Conservation (phyloP, 2,113 vertebrate species). For the Neodontobutis hainanensis region DNA sequence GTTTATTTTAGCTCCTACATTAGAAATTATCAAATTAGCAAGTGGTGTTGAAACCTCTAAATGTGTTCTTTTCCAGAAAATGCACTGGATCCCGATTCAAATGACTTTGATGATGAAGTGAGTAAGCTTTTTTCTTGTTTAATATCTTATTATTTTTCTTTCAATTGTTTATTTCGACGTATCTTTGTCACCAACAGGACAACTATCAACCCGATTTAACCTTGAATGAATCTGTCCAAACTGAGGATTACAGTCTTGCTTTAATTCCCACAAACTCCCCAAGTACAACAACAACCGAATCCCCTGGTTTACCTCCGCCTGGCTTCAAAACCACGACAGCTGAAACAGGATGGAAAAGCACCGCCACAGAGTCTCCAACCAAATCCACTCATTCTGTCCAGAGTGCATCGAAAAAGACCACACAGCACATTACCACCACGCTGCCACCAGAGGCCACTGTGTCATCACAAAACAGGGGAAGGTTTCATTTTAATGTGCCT, state of each 20-base stretch:
- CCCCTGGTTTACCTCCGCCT: constrained; percentile 19
- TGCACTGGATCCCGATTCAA: constrained; percentile 37
- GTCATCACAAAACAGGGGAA: constrained; percentile 10
- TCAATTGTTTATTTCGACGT: not conserved
- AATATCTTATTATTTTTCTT: not conserved
- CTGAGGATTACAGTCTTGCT: constrained; percentile 22
- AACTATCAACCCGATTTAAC: constrained; percentile 44
- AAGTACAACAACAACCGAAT: constrained; percentile 17
- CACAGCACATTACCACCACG: constrained; percentile 6
- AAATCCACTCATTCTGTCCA: constrained; percentile 10
- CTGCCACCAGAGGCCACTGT: constrained; percentile 26
- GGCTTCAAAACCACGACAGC: constrained; percentile 38
- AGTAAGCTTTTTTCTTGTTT: not conserved
- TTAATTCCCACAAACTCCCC: constrained; percentile 30
- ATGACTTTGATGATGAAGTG: constrained; percentile 70
- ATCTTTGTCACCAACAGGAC: constrained; percentile 47
- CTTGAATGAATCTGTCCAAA: constrained; percentile 46
- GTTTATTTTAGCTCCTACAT: not conserved
- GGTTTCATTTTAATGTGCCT: not conserved
- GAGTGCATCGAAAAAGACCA: constrained; percentile 7
- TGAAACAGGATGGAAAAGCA: constrained; percentile 7
- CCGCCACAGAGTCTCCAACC: constrained; percentile 18
- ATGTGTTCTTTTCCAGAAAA: constrained; percentile 64
- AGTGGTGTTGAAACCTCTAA: not conserved
- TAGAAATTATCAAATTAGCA: not conserved